Evolutionary conservation across 2,113 vertebrate genomes (phyloP), one percentile per base, ranked within the genome.

Genomic region (Scartelaos histophorus): DNA sequence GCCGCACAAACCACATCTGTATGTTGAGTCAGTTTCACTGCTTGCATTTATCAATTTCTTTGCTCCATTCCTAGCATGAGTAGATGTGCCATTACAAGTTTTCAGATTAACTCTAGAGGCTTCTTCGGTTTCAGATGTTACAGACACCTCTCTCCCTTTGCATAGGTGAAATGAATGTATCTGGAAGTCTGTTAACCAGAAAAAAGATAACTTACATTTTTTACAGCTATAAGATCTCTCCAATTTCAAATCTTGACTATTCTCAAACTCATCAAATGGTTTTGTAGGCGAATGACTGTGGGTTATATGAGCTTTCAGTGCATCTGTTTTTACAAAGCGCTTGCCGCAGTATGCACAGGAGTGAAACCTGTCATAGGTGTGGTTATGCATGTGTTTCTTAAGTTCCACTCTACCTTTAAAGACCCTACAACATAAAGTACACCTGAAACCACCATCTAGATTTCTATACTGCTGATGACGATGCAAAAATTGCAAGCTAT

Each of bases 181-280:
- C 71, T 94, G 93, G 74, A 93, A 91, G 85, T 94, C 94, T 70
- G 94, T 93, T 53, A 94, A 83, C 94, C 94, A 94, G 79, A 94
- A 94, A 79, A 94, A 94, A 53, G 71, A 82, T 21, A 92, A 78
- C 66, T 89, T 91, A 70, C 94, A 94, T 53, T 92, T 89, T 75
- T 88, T 92, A 79, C 94, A 94, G 38, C 86, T 58, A 69, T 93
- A 94, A 3, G 82, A 84, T 87, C 89, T 93, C 16, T 91, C 89
- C 13, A 75, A 34, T 29, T 77, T 88, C 47, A 88, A 91, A 54
- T 90, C 92, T 13, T 74, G 82, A 21, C 79, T 88, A 49, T 77
- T 90, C 35, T 90, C 79, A 7, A 62, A 78, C 78, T 77, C 90
- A 58, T 53, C 73, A 10, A 79, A 69, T 64, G 56, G 22, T 64